phyloP scores from a whole-genome alignment of 2,113 vertebrate genomes.

The Pipa parva region DNA sequence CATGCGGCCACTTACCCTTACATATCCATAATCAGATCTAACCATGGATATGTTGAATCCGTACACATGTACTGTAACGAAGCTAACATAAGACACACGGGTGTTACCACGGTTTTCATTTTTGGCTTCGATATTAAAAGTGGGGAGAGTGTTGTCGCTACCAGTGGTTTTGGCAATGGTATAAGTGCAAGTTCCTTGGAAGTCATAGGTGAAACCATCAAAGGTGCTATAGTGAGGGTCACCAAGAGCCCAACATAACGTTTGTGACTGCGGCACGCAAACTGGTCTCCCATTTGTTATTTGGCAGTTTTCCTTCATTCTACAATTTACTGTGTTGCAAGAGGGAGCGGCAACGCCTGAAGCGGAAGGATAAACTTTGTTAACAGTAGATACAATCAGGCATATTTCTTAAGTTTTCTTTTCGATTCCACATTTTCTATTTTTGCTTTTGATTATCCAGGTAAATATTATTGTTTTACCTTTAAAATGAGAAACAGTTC shows the following conservation, averaged over 20 bases:
- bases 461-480: not conserved
- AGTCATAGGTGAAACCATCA: conserved; percentile 47
- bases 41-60: conserved; percentile 44
- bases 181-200: conserved; percentile 50
- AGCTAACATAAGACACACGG: conserved; percentile 61
- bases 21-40: conserved; percentile 56
- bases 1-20: conserved; percentile 62
- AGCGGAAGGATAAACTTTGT: conserved; percentile 7
- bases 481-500: too few species aligned
- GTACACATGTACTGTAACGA: conserved; percentile 63
- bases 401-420: too few species aligned
- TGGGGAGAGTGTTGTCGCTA: not conserved
- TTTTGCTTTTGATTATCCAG: not conserved
- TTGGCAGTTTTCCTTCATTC: conserved; percentile 16
- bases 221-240: conserved; percentile 48
- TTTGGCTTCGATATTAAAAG: conserved; percentile 53
- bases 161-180: conserved; percentile 47
- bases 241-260: conserved; percentile 36
- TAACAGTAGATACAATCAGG: conserved; percentile 18
- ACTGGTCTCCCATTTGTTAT: not conserved
- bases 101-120: conserved; percentile 62
- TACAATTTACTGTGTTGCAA: conserved; percentile 4
- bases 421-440: not conserved
- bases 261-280: conserved; percentile 2
- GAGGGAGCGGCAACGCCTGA: conserved; percentile 27